phyloP scores from a whole-genome alignment of 2,888 invertebrate species.

The Andrena bicolor region DNA sequence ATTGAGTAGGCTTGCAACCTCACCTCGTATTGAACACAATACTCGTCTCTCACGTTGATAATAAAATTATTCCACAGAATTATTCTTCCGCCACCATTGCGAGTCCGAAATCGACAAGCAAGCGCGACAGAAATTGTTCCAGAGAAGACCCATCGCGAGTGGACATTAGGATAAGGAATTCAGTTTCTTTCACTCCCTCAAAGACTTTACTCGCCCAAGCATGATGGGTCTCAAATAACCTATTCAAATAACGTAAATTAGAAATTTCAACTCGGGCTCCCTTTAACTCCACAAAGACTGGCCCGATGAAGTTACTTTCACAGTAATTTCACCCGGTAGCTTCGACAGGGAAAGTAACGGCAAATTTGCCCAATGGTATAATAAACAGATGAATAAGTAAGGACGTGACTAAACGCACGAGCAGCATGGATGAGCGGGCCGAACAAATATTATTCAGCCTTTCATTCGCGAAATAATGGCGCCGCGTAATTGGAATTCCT shows the following conservation, averaged over 20 bases:
- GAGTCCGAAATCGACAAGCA: background rate
- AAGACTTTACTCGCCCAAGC: background rate
- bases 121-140: background rate
- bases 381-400: conserved; percentile 35
- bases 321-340: background rate
- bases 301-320: background rate
- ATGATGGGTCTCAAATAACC: background rate
- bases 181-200: conserved; percentile 3
- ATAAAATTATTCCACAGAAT: background rate
- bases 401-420: background rate
- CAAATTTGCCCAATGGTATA: conserved; percentile 29
- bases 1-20: too few species aligned
- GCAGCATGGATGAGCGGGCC: background rate
- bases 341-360: background rate
- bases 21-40: background rate
- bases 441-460: conserved; percentile 22
- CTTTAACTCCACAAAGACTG: background rate
- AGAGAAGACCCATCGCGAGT: background rate
- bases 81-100: background rate
- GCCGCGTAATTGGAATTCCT: conserved; percentile 49
- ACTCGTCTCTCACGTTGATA: background rate
- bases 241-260: conserved; percentile 26
- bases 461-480: conserved; percentile 33
- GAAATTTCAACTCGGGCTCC: conserved; percentile 11
- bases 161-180: conserved; percentile 1